Evolutionary conservation across 2,797 vertebrate species (phyloP), one percentile per base, ranked within the genome.

Genomic region (Centropyge bicolor): DNA sequence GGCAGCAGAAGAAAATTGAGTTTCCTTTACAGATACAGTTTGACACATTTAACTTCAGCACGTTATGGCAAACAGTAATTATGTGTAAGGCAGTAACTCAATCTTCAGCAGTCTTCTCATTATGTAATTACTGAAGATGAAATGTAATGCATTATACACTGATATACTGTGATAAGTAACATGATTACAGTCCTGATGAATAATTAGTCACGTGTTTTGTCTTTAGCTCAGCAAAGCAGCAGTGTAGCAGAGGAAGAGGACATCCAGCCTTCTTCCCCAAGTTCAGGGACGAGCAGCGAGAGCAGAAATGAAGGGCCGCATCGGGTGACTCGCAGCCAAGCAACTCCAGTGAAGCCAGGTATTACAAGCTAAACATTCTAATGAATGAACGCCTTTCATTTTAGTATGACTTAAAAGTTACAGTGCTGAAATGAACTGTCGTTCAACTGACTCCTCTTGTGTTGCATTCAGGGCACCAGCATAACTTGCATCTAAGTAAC

Each of bases 201-300:
- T 78, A 59, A 73, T 61, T 41, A 57, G 20, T 27, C 1, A 11
- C 40, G 36, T 70, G 8, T 54, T 35, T 27, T 89, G 61, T 31
- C 27, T 31, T 31, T 22, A 97, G 97, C 96, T 94, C 96, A 96
- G 86, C 95, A 96, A 86, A 96, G 94, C 84, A 91, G 91, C 72
- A 91, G 88, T 74, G 95, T 95, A 87, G 93, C 94, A 82, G 87
- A 92, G 56, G 96, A 96, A 79, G 97, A 98, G 68, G 97, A 97
- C 78, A 88, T 84, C 24, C 95, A 95, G 57, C 94, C 96, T 46
- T 97, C 97, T 43, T 96, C 96, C 20, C 95, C 96, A 0, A 94
- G 95, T 90, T 96, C 96, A 49, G 95, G 91, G 88, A 92, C 83
- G 17, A 95, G 95, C 85, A 92, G 81, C 64, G 87, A 92, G 68